These are phyloP conservation scores for Pseudomyrmex cubaensis DNA, from an alignment of 1,140 invertebrate species.

Conservation along the genomic window DNA sequence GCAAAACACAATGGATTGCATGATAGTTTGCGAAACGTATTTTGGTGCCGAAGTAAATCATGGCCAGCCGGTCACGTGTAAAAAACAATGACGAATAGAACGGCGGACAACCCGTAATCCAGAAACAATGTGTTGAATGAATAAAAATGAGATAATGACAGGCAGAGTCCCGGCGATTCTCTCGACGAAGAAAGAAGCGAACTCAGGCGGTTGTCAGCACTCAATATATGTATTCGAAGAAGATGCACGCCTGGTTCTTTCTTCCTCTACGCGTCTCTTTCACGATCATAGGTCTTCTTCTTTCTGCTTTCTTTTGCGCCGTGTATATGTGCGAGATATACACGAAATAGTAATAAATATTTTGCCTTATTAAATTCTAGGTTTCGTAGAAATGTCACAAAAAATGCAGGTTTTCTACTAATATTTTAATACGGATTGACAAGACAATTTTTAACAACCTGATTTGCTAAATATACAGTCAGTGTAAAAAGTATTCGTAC, in stretches of 20 bases:
- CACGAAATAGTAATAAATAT: too few relatives aligned
- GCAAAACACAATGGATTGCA: slow-evolving; percentile 48
- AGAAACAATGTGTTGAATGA: slow-evolving; percentile 77
- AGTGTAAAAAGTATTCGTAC: too few relatives aligned
- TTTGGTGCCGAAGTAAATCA: slow-evolving; percentile 66
- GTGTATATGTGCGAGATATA: neutral
- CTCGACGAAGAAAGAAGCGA: slow-evolving; percentile 29
- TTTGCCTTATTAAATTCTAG: too few relatives aligned
- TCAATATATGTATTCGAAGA: slow-evolving; percentile 50
- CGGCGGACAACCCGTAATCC: slow-evolving; percentile 74
- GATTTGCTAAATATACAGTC: too few relatives aligned
- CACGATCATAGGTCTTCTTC: neutral
- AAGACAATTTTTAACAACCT: too few relatives aligned
- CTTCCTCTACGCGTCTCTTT: neutral
- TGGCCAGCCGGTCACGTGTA: slow-evolving; percentile 28
- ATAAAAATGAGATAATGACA: slow-evolving; percentile 77
- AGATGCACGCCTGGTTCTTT: neutral
- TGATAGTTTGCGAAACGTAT: slow-evolving; percentile 59
- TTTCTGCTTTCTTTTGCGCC: slow-evolving; percentile 20
- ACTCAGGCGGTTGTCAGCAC: slow-evolving; percentile 54
- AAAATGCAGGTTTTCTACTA: too few relatives aligned
- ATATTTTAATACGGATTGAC: too few relatives aligned
- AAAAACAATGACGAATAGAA: slow-evolving; percentile 73
- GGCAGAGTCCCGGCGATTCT: slow-evolving; percentile 38
- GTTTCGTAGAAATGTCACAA: too few relatives aligned